Conservation (phyloP, 2,113 vertebrate genomes). For the Pelodiscus sinensis region DNA sequence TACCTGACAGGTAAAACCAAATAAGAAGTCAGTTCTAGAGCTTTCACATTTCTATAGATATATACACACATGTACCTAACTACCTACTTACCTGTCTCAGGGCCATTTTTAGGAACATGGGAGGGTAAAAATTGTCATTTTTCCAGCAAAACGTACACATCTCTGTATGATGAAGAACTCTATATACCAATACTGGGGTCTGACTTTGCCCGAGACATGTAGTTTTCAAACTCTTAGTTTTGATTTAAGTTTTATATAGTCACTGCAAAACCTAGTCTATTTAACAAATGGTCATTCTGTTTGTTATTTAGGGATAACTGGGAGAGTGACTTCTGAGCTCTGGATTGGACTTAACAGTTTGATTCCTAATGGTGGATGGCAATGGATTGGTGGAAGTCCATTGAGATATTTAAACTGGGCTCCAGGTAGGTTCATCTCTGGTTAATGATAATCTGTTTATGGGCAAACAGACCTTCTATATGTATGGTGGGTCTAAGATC, state of each 20-base stretch:
- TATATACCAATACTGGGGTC: not conserved
- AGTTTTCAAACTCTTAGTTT: not conserved
- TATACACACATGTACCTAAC: not conserved
- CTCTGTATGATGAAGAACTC: not conserved
- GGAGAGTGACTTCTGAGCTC: constrained; percentile 74
- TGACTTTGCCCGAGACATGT: not conserved
- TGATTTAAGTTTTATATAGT: not conserved
- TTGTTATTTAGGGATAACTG: constrained; percentile 81
- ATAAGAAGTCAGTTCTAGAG: not conserved
- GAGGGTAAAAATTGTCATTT: not conserved
- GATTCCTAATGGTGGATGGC: constrained; percentile 88
- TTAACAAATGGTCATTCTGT: not conserved
- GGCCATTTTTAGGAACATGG: not conserved
- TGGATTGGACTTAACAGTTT: constrained; percentile 93
- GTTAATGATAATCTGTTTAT: not conserved
- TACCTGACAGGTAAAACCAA: constrained; percentile 89
- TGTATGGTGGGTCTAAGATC: not conserved
- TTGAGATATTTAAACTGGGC: constrained; percentile 96
- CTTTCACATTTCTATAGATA: not conserved
- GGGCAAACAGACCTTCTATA: not conserved
- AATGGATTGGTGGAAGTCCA: constrained; percentile 87
- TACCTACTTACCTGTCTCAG: not conserved
- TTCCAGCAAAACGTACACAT: fast-evolving
- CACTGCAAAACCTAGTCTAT: not conserved
- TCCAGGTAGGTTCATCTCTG: constrained; percentile 81